Evolutionary conservation across 2,797 vertebrate genomes (phyloP), one percentile per base, ranked within the genome.

Genomic region (Lophotriccus pileatus): DNA sequence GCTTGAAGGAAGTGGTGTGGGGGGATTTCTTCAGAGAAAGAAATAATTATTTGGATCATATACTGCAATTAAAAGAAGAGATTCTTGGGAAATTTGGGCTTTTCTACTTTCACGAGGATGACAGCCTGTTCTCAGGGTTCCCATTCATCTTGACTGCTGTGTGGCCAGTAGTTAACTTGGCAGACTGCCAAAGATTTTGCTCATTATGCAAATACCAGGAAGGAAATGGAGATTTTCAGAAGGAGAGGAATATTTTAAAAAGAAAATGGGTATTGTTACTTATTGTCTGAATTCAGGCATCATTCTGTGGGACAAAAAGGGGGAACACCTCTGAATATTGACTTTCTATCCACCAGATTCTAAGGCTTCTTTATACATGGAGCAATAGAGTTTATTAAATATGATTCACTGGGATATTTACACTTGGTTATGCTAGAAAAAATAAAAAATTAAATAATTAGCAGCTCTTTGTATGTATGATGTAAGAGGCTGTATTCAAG

Each of bases 171-270:
- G 34, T 73, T 67, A 56, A 49, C 30, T 12, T 68, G 72, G 72
- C 56, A 87, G 6, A 32, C 28, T 62, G 69, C 84, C 89, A 81
- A 30, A 53, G 28, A 55, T 94, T 74, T 87, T 91, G 56, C 43
- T 83, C 64, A 55, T 92, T 94, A 72, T 93, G 76, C 82, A 94
- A 94, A 92, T 91, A 91, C 22, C 41, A 83, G 79, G 82, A 93
- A 92, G 79, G 76, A 96, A 96, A 92, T 62, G 6, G 37, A 49
- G 79, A 89, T 87, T 95, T 96, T 95, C 72, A 83, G 50, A 79
- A 25, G 20, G 41, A 70, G 22, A 76, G 49, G n/a, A 90, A 55
- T 44, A 89, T 90, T 76, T 92, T 73, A 10, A 62, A 93, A 84
- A 90, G 50, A 84, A 90, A 92, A 92, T 59, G 41, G 10, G 10